Percentiles rank a stretch among this genome's conserved stretches.
These are phyloP conservation scores for Platichthys flesus DNA, from an alignment of 2,113 vertebrate species.

Conservation along the genomic window DNA sequence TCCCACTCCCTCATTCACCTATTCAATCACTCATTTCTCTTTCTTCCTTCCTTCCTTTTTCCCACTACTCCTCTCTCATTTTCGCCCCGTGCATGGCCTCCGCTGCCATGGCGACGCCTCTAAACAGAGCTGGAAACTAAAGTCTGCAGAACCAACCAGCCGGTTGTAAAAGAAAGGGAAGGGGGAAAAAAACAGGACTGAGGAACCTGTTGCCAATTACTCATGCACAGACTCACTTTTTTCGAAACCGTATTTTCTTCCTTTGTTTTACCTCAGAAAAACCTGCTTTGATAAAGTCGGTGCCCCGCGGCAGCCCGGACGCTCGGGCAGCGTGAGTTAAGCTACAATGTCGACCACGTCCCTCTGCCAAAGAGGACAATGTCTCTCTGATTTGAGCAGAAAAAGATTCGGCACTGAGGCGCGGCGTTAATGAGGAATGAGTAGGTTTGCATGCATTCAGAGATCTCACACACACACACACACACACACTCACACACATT, in stretches of 20 bases:
- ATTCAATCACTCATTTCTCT: constrained; percentile 46
- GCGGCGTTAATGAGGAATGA: constrained; percentile 54
- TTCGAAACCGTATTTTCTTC: constrained; percentile 53
- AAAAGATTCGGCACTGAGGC: constrained; percentile 47
- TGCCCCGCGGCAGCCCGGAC: constrained; percentile 9
- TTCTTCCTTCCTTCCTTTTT: constrained; percentile 20
- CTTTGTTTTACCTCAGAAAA: constrained; percentile 42
- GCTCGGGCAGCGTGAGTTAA: constrained; percentile 42
- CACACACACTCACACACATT: constrained; percentile 14
- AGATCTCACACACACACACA: constrained; percentile 28
- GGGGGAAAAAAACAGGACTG: not conserved
- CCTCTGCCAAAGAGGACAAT: constrained; percentile 57
- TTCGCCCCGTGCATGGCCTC: constrained; percentile 65
- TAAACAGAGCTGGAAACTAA: constrained; percentile 73
- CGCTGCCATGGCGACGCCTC: constrained; percentile 68
- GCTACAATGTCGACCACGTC: constrained; percentile 39
- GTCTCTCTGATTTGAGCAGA: constrained; percentile 35
- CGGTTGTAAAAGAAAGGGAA: constrained; percentile 71
- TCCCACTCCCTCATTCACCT: constrained; percentile 48
- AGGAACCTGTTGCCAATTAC: constrained; percentile 71
- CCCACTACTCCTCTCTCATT: constrained; percentile 47
- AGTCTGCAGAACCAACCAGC: constrained; percentile 74
- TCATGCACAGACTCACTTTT: constrained; percentile 60
- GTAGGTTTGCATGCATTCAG: constrained; percentile 51
- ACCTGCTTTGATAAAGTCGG: constrained; percentile 52